Evolutionary conservation across 2,888 invertebrate species (phyloP).

Genomic region (Itoplectis maculator): DNA sequence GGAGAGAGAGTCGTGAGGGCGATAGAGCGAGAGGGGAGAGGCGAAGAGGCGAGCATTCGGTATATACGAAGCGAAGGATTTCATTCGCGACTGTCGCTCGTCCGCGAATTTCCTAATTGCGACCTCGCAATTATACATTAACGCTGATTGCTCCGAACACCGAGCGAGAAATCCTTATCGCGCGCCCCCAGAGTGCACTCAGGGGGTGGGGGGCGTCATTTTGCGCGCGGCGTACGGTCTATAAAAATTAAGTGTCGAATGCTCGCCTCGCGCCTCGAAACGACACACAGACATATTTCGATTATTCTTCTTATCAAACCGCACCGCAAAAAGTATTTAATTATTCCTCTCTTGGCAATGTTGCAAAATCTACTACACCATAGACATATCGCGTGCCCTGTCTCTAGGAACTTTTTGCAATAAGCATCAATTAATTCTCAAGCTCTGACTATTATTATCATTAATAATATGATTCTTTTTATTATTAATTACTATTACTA

Average conservation of each 20-base stretch:
- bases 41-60: constrained; percentile 51
- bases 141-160: constrained; percentile 37
- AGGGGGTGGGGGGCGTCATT: not conserved
- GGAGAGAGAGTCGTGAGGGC: not conserved
- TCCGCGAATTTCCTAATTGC: constrained; percentile 38
- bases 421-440: constrained; percentile 56
- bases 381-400: constrained; percentile 42
- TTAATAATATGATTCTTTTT: constrained; percentile 48
- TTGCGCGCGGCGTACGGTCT: not conserved
- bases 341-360: constrained; percentile 30
- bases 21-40: too few species aligned
- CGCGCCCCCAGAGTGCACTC: not conserved
- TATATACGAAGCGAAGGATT: constrained; percentile 28
- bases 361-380: constrained; percentile 16
- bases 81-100: not conserved
- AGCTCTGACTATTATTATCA: constrained; percentile 36
- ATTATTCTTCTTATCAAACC: constrained; percentile 43
- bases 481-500: constrained; percentile 61
- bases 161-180: constrained; percentile 13
- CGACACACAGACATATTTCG: constrained; percentile 34
- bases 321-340: constrained; percentile 64
- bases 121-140: constrained; percentile 31
- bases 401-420: constrained; percentile 50
- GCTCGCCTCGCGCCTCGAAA: constrained; percentile 32
- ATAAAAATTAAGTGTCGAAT: constrained; percentile 29